Conservation (phyloP, 2,888 invertebrate genomes). For the Noctua janthe region DNA sequence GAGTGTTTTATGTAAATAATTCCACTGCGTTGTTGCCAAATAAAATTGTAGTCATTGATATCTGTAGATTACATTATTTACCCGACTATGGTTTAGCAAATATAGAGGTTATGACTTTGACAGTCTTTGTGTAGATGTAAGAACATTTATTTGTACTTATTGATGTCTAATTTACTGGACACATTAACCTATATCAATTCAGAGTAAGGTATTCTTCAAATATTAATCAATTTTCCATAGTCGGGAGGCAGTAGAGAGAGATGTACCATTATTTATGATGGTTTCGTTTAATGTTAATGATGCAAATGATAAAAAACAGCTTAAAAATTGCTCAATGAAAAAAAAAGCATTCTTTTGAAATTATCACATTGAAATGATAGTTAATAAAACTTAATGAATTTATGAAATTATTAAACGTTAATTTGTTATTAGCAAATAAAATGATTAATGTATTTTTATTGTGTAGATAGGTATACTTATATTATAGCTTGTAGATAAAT, state of each 20-base stretch:
- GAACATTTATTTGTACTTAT: constrained; percentile 20
- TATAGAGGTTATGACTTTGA: constrained; percentile 18
- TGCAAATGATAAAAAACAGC: constrained; percentile 9
- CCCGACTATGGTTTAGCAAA: constrained; percentile 41
- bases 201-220: background rate
- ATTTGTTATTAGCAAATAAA: constrained; percentile 38
- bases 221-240: constrained; percentile 15
- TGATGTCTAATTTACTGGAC: constrained; percentile 19
- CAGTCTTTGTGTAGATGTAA: constrained; percentile 4
- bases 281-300: constrained; percentile 29
- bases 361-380: constrained; percentile 40
- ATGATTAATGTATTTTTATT: constrained; percentile 39
- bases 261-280: constrained; percentile 3
- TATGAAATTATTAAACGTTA: constrained; percentile 55
- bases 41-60: constrained; percentile 57
- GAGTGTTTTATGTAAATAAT: constrained; percentile 66
- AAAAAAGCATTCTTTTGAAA: constrained; percentile 41
- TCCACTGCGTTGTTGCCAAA: constrained; percentile 66
- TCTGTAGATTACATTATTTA: constrained; percentile 39
- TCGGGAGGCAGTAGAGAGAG: constrained; percentile 35
- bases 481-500: constrained; percentile 45
- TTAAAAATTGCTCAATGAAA: constrained; percentile 64
- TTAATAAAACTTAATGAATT: constrained; percentile 24
- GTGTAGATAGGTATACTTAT: constrained; percentile 42
- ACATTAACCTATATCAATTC: constrained; percentile 17